Evolutionary conservation across 2,113 vertebrate species (phyloP).

Genomic region (Pyxicephalus adspersus): DNA sequence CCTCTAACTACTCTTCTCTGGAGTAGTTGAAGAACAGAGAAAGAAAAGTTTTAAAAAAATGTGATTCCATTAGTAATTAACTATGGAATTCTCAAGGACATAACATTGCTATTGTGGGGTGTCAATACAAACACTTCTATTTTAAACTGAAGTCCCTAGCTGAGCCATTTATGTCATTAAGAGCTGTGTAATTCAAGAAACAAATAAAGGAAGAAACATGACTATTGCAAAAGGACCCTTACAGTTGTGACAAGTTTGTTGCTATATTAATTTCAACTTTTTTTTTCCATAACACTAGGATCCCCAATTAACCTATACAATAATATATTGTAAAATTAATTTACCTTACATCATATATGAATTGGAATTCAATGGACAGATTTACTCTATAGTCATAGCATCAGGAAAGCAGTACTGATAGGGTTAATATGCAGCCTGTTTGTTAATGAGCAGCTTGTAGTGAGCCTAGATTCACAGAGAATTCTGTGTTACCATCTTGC

Average conservation of each 20-base stretch:
- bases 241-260: constrained; percentile 50
- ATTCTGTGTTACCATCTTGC: constrained; percentile 46
- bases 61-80: constrained; percentile 77
- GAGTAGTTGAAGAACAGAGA: constrained; percentile 63
- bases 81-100: constrained; percentile 82
- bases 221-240: constrained; percentile 68
- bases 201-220: constrained; percentile 47
- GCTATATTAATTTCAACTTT: too few relatives aligned
- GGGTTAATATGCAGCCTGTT: constrained; percentile 44
- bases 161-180: constrained; percentile 68
- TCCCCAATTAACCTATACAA: not conserved
- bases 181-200: constrained; percentile 65
- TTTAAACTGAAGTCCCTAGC: constrained; percentile 69
- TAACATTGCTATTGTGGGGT: constrained; percentile 72
- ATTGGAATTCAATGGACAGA: constrained; percentile 10
- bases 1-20: constrained; percentile 61
- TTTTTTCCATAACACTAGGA: too few relatives aligned
- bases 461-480: constrained; percentile 43
- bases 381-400: not conserved
- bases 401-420: not conserved
- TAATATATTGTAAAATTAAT: constrained; percentile 3
- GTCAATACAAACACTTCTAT: constrained; percentile 67
- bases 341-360: not conserved
- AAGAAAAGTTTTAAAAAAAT: constrained; percentile 62
- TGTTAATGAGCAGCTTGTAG: constrained; percentile 44